Evolutionary conservation across 2,888 invertebrate species (phyloP).

Genomic region (Eledone cirrhosa): DNA sequence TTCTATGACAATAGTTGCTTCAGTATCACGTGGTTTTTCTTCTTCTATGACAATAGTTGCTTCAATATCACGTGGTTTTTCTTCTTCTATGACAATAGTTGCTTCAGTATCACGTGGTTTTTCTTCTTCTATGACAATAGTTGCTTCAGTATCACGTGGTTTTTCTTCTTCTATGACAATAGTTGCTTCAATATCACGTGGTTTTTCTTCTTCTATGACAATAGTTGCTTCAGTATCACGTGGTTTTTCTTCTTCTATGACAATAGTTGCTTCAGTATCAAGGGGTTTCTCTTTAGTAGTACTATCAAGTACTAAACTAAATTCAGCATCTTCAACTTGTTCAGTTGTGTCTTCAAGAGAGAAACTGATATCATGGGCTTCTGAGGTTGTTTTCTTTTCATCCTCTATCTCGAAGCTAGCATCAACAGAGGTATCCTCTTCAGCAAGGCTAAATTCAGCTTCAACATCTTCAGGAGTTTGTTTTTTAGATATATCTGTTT

Average conservation of each 20-base stretch:
- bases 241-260: conserved; percentile 29
- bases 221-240: conserved; percentile 31
- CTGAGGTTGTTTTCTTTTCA: no score
- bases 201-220: conserved; percentile 38
- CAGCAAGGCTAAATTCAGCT: conserved; percentile 11
- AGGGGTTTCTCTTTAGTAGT: conserved; percentile 23
- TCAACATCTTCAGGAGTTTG: conserved; percentile 31
- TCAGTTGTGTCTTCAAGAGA: conserved; percentile 26
- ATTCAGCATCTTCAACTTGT: conserved; percentile 22
- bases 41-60: conserved; percentile 32
- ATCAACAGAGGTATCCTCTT: conserved; percentile 17
- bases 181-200: no score
- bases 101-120: conserved; percentile 3
- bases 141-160: conserved; percentile 16
- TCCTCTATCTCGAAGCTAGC: not conserved
- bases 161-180: conserved; percentile 34
- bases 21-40: conserved; percentile 39
- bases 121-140: not conserved
- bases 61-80: conserved; percentile 34
- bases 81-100: conserved; percentile 20
- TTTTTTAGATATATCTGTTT: conserved; percentile 27
- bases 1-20: conserved; percentile 34
- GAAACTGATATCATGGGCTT: conserved; percentile 13
- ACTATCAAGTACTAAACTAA: conserved; percentile 30
- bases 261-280: conserved; percentile 20